Conservation (phyloP, 2,888 invertebrate genomes). For the Panopea generosa region DNA sequence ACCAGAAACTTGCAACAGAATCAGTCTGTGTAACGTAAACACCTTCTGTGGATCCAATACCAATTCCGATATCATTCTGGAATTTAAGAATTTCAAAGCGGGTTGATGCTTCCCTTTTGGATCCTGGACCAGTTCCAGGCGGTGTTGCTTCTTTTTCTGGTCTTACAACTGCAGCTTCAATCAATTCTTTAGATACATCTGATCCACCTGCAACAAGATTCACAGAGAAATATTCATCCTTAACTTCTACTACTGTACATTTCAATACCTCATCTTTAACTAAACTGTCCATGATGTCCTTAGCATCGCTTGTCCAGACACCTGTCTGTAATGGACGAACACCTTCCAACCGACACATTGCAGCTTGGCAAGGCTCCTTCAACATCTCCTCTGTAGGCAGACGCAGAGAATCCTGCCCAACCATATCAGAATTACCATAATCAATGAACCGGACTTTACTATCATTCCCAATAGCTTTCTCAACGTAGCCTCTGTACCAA, state of each 20-base stretch:
- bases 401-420: conserved; percentile 60
- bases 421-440: conserved; percentile 80
- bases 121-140: conserved; percentile 1
- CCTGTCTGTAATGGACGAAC: conserved; percentile 65
- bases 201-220: conserved; percentile 61
- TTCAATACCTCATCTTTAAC: conserved; percentile 70
- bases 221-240: conserved; percentile 55
- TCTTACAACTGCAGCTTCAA: conserved; percentile 68
- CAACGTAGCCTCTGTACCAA: conserved; percentile 90
- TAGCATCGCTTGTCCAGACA: conserved; percentile 69
- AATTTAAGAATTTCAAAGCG: conserved; percentile 22
- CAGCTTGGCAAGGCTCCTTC: conserved; percentile 66
- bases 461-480: conserved; percentile 84
- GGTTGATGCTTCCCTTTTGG: not conserved
- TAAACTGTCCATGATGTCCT: conserved; percentile 72
- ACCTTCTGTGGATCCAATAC: conserved; percentile 46
- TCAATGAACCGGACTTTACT: conserved; percentile 74
- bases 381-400: conserved; percentile 59
- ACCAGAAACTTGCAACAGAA: conserved; percentile 73
- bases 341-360: conserved; percentile 69
- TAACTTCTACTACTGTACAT: conserved; percentile 61
- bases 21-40: conserved; percentile 70
- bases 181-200: conserved; percentile 69
- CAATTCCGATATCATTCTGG: conserved; percentile 13
- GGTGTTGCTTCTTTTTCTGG: conserved; percentile 42